A percentile compares a stretch with the other conserved stretches of the same genome.
Conservation (phyloP, 2,797 vertebrate genomes). For the Cyclopterus lumpus region DNA sequence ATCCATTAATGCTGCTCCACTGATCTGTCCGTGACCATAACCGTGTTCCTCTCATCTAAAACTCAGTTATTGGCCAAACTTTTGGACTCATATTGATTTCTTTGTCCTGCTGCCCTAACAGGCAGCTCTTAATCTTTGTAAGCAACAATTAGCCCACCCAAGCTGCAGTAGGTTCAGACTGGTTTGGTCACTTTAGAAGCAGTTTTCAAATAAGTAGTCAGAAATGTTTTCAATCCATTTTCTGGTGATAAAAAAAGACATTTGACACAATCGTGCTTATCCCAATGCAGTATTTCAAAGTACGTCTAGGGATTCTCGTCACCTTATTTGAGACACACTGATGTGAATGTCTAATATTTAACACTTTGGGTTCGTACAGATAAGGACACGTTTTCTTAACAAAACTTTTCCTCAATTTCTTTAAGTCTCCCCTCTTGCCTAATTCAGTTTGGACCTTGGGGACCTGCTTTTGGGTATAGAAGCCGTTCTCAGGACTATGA, state of each 20-base stretch:
- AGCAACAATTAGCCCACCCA: slow-evolving; percentile 60
- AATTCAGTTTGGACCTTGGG: slow-evolving; percentile 32
- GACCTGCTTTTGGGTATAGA: slow-evolving; percentile 17
- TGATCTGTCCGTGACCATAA: slow-evolving; percentile 56
- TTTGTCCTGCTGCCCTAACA: slow-evolving; percentile 33
- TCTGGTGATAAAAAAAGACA: not conserved
- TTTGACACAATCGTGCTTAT: no score
- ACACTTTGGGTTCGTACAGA: not conserved
- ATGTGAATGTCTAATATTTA: not conserved
- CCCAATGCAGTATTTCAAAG: not conserved
- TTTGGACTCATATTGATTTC: slow-evolving; percentile 66
- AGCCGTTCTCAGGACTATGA: slow-evolving; percentile 17
- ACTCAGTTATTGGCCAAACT: slow-evolving; percentile 45
- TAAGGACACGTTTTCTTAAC: no score
- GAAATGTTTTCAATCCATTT: not conserved
- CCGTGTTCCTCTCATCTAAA: slow-evolving; percentile 51
- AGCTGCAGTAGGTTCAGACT: slow-evolving; percentile 7
- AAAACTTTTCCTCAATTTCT: slow-evolving; percentile 1
- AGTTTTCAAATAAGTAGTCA: not conserved
- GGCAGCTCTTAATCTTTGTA: slow-evolving; percentile 49
- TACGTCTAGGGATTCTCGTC: no score
- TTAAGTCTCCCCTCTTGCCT: slow-evolving; percentile 10
- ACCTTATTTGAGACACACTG: not conserved
- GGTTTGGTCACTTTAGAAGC: slow-evolving; percentile 11
- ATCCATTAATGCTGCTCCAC: slow-evolving; percentile 64